Evolutionary conservation across 2,888 invertebrate genomes (phyloP).

Genomic region (Microctonus aethiopoides): DNA sequence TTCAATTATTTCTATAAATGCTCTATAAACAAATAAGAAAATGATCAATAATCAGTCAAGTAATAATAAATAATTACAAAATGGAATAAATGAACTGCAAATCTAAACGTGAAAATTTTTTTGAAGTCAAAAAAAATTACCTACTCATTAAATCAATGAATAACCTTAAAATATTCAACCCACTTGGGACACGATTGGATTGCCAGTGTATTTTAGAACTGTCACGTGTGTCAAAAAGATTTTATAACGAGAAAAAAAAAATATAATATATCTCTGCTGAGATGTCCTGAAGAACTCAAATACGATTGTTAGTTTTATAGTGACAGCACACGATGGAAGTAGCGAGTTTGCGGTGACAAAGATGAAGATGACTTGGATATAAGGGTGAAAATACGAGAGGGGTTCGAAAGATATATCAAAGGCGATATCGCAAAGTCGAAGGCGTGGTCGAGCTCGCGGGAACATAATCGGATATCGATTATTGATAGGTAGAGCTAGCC

Average conservation of each 20-base stretch:
- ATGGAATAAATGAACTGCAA: too few species aligned
- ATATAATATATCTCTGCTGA: constrained; percentile 6
- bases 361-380: constrained; percentile 7
- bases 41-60: neutral
- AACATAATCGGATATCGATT: constrained; percentile 42
- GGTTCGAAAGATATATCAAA: constrained; percentile 8
- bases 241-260: constrained; percentile 5
- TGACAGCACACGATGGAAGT: neutral
- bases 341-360: neutral
- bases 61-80: too few species aligned
- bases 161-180: too few species aligned
- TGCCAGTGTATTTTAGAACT: too few species aligned
- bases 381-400: neutral
- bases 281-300: constrained; percentile 17
- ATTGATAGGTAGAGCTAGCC: constrained; percentile 34
- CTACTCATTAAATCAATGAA: too few species aligned
- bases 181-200: too few species aligned
- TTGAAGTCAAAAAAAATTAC: too few species aligned
- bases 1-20: constrained; percentile 35
- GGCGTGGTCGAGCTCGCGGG: constrained; percentile 33
- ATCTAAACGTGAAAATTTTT: too few species aligned
- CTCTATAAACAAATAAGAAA: constrained; percentile 15
- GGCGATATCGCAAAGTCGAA: constrained; percentile 28
- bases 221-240: neutral
- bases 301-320: constrained; percentile 24